Evolutionary conservation across 2,797 vertebrate species (phyloP), one percentile per base, ranked within the genome.

Genomic region (Hylomyscus alleni): DNA sequence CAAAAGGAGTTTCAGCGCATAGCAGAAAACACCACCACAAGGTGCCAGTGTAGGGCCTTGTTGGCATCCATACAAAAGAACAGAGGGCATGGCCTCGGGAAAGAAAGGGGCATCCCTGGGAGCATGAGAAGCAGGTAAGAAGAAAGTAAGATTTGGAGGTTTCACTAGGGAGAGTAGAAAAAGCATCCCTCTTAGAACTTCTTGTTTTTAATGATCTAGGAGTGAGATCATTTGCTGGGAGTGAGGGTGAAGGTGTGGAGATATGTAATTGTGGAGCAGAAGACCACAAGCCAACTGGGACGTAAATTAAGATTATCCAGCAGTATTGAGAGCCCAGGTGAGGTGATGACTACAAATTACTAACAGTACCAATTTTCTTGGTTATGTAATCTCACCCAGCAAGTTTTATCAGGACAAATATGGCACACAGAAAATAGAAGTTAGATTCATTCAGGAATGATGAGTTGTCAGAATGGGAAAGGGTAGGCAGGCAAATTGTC

Each of bases 341-440:
- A 93, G 54, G 26, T 62, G 84, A 75, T 62, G 65, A 69, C 44
- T 56, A 0, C 47, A 58, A 81, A 65, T 78, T 78, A 88, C 31
- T 89, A 86, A 93, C 78, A 54, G 37, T 73, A 80, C 85, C 73
- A 85, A 10, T 82, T 85, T 90, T 93, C 60, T 47, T 37, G 44
- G 22, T 97, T 94, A 88, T 78, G 72, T 69, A 95, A 95, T 90
- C 93, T 78, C 89, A 89, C 85, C 37, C 40, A 93, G 50, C 77
- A 96, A 94, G 73, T 94, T 47, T 93, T 96, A 78, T 90, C 82
- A 80, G 80, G 77, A 75, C 91, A 75, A 93, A 58, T 56, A 94
- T 77, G 65, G 58, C 65, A 86, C 3, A 67, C 14, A 90, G 29
- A 90, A 13, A 37, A 1, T 3, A 47, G 56, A 90, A 52, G 60